Conservation (phyloP, 1,140 invertebrate species). For the Elymnias hypermnestra region DNA sequence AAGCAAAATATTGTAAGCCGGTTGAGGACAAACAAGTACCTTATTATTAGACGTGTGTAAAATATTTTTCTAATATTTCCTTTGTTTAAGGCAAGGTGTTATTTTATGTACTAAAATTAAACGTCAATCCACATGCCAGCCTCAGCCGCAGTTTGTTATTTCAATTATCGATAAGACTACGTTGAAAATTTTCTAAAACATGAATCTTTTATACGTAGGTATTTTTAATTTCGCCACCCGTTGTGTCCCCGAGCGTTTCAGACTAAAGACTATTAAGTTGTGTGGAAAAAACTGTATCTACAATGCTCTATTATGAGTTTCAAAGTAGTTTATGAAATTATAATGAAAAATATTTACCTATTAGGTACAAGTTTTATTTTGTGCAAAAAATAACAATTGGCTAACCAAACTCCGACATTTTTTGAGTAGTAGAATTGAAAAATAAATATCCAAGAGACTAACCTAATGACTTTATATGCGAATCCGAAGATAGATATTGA, state of each 20-base stretch:
- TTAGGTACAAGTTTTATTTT: no score
- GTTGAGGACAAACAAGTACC: slow-evolving; percentile 1
- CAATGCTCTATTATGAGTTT: slow-evolving; percentile 7
- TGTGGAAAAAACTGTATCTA: slow-evolving; percentile 13
- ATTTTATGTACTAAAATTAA: slow-evolving; percentile 46
- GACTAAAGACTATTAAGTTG: slow-evolving; percentile 15
- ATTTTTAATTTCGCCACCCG: slow-evolving; percentile 50
- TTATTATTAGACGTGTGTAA: slow-evolving; percentile 9
- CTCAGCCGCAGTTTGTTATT: slow-evolving; percentile 58
- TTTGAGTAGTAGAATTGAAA: no score
- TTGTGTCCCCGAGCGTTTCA: slow-evolving; percentile 22
- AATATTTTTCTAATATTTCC: slow-evolving; percentile 10
- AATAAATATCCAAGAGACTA: no score
- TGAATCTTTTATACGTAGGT: slow-evolving; percentile 48
- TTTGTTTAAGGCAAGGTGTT: slow-evolving; percentile 15
- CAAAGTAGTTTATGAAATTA: slow-evolving; percentile 8
- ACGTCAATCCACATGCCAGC: slow-evolving; percentile 58
- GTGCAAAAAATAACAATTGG: no score
- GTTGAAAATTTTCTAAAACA: slow-evolving; percentile 58
- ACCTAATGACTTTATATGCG: no score
- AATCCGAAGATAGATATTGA: no score
- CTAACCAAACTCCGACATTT: no score
- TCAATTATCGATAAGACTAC: slow-evolving; percentile 58
- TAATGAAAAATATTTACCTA: background rate
- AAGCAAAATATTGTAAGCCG: no score